Evolutionary conservation across 2,797 vertebrate genomes (phyloP).

Genomic region (Dendrocincla tyrannina): DNA sequence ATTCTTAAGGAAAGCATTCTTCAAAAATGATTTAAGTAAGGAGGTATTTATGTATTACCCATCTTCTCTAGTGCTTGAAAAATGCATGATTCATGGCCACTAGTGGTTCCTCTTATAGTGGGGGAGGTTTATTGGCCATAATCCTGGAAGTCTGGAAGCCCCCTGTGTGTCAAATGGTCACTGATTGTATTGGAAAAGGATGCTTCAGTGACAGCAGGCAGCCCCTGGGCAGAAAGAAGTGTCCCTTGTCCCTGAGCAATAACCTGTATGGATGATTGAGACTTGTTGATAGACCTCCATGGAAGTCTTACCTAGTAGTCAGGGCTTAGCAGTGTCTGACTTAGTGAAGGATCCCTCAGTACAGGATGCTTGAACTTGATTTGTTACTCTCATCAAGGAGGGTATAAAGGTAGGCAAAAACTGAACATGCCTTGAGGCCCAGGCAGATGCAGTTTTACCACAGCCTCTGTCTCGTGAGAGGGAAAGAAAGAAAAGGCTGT

Average conservation of each 20-base stretch:
- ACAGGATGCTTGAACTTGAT: conserved; percentile 17
- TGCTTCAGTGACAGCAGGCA: conserved; percentile 5
- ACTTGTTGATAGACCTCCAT: conserved; percentile 45
- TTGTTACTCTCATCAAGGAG: conserved; percentile 21
- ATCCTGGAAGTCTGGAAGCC: not conserved
- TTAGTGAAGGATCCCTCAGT: not conserved
- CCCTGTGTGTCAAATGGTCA: not conserved
- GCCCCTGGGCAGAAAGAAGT: not conserved
- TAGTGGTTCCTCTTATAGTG: not conserved
- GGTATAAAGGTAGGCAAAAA: conserved; percentile 13
- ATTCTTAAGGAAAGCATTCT: not conserved
- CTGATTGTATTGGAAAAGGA: conserved; percentile 24
- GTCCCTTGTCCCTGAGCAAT: conserved; percentile 47
- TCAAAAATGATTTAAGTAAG: not conserved
- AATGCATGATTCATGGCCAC: not conserved
- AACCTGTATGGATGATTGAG: conserved; percentile 29
- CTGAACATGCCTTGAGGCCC: not conserved
- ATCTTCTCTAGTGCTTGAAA: not conserved
- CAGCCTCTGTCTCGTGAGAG: not conserved
- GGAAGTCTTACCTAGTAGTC: not conserved
- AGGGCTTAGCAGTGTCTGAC: not conserved
- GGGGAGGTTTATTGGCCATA: conserved; percentile 25
- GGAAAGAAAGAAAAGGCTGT: not conserved
- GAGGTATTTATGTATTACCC: not conserved
- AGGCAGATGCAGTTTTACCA: not conserved